phyloP scores from a whole-genome alignment of 2,888 invertebrate genomes.

The Harmothoe impar region DNA sequence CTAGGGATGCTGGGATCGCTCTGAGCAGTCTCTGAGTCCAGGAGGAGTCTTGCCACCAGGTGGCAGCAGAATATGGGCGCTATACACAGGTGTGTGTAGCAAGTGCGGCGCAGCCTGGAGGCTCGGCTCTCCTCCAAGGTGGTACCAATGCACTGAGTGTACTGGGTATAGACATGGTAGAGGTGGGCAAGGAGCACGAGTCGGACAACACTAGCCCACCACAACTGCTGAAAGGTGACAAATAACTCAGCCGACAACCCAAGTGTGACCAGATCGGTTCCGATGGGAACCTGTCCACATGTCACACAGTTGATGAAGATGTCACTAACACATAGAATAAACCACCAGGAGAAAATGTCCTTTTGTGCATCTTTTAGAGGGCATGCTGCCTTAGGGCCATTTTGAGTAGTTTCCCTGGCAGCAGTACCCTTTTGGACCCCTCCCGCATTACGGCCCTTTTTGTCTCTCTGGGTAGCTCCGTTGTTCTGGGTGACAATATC shows the following conservation, averaged over 20 bases:
- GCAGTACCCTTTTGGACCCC: too few relatives aligned
- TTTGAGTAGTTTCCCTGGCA: too few relatives aligned
- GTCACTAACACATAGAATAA: not conserved
- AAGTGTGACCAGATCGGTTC: not conserved
- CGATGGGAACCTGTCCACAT: not conserved
- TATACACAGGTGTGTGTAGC: not conserved
- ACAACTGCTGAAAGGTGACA: not conserved
- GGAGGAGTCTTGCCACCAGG: not conserved
- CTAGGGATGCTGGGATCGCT: too few relatives aligned
- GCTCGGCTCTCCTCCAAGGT: too few relatives aligned
- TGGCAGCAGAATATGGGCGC: not conserved
- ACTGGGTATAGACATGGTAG: not conserved
- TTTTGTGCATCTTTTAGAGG: not conserved
- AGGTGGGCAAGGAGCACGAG: not conserved
- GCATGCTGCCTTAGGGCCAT: not conserved
- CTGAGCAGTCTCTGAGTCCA: not conserved
- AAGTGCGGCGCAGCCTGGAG: not conserved
- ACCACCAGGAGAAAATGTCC: not conserved
- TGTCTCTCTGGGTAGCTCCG: too few relatives aligned
- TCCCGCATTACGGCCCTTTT: too few relatives aligned
- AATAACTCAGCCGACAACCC: too few relatives aligned
- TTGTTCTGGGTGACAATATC: too few relatives aligned
- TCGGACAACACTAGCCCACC: not conserved
- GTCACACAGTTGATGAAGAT: not conserved
- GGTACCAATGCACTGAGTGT: too few relatives aligned